Base-by-base conservation (phyloP, 2,113 vertebrate genomes). In the Opisthocomus hoazin region DNA sequence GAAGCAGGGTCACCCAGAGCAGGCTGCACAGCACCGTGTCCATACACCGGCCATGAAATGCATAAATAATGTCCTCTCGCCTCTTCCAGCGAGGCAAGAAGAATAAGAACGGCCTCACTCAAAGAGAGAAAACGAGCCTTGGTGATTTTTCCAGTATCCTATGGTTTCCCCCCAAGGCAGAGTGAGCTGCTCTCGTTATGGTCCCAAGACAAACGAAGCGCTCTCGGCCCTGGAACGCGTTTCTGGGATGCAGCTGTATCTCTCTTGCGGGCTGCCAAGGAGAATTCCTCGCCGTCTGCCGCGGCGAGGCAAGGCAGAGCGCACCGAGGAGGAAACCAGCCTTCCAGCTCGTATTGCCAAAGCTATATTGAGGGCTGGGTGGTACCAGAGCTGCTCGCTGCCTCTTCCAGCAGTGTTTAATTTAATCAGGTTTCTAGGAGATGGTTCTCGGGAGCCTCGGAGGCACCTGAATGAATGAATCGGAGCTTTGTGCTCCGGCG, bases 231-330 rank as follows among this genome's bases (percentile, higher is more conserved):
- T 83, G 89, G 86, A 84, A 56, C 19, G 2, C n/a, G 0, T 80
- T 53, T 41, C 57, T 57, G 5, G 26, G 89, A 37, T 87, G 78
- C 83, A 84, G 83, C 86, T 84, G 89, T 13, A 81, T 53, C 92
- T 71, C 86, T 66, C 57, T 51, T 70, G 63, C 3, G 3, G 29
- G 68, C 74, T 92, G 89, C 92, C 83, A 84, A 84, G 68, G 83
- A 92, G 87, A 80, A 96, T 90, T 94, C 86, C 94, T 92, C 63
- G 4, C 92, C 24, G 66, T 84, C 82, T 90, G 89, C 88, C 71
- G 75, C 7, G 2, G 48, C 76, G 26, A 70, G 54, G 43, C 3
- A 73, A 84, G 83, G 73, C 84, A 51, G 6, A 36, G 88, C 37
- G 1, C 58, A 32, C 36, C 11, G 15, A 41, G 5, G 68, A 32